These are phyloP conservation scores for Ormyrus thymus DNA, from an alignment of 2,888 invertebrate genomes.

Conservation along the genomic window DNA sequence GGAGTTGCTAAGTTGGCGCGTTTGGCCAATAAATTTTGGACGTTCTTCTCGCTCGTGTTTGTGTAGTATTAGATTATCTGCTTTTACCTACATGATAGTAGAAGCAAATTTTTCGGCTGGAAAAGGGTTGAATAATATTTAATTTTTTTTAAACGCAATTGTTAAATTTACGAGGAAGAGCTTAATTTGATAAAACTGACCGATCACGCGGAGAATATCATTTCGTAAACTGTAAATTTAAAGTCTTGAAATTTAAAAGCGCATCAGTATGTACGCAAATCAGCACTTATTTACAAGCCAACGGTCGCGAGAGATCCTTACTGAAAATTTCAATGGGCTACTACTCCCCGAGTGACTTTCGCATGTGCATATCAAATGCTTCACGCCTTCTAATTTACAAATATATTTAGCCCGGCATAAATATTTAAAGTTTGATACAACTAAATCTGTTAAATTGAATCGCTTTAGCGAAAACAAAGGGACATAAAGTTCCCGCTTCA, in stretches of 20 bases:
- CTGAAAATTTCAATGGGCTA: slow-evolving; percentile 31
- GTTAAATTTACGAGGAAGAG: too few relatives aligned
- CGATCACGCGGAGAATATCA: too few relatives aligned
- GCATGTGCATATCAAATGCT: slow-evolving; percentile 11
- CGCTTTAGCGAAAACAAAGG: slow-evolving; percentile 52
- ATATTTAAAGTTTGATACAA: slow-evolving; percentile 50
- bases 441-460: slow-evolving; percentile 52
- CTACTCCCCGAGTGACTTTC: too few relatives aligned
- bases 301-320: not conserved
- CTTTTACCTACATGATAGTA: too few relatives aligned
- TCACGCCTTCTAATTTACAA: slow-evolving; percentile 48
- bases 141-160: too few relatives aligned
- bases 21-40: slow-evolving; percentile 19
- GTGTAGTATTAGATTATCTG: not conserved
- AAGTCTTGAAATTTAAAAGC: too few relatives aligned
- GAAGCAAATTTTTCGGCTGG: too few relatives aligned
- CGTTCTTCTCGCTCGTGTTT: slow-evolving; percentile 10
- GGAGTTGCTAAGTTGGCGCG: slow-evolving; percentile 24
- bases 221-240: too few relatives aligned
- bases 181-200: too few relatives aligned
- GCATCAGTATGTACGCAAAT: slow-evolving; percentile 1
- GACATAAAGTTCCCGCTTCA: slow-evolving; percentile 49
- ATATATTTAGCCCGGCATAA: slow-evolving; percentile 34
- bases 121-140: too few relatives aligned
- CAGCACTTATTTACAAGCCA: slow-evolving; percentile 10